Evolutionary conservation across 2,888 invertebrate species (phyloP).

Genomic region (Alloscopus bannaensis): DNA sequence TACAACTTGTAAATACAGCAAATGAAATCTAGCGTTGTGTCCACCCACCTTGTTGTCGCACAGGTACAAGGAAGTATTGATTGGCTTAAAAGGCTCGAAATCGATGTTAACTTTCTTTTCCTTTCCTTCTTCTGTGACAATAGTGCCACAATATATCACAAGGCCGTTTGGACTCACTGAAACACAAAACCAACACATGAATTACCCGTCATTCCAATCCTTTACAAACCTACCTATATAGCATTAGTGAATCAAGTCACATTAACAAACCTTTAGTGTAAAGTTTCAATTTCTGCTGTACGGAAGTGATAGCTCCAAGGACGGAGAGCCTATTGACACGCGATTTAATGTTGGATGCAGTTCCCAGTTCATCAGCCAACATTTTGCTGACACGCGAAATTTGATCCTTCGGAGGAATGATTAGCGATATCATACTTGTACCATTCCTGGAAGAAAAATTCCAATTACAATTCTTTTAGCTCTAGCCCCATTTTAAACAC

Average conservation of each 20-base stretch:
- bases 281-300: conserved; percentile 98
- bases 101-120: conserved; percentile 99
- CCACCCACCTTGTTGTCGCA: conserved; percentile 93
- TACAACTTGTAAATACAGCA: no score
- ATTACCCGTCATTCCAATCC: no score
- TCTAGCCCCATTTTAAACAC: background rate
- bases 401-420: conserved; percentile 99
- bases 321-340: conserved; percentile 99
- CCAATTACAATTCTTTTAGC: background rate
- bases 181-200: conserved; percentile 12
- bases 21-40: no score
- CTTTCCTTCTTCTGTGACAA: conserved; percentile 99
- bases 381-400: conserved; percentile 99
- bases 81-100: conserved; percentile 99
- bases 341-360: conserved; percentile 99
- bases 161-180: conserved; percentile 97
- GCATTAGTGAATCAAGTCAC: no score
- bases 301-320: conserved; percentile 99
- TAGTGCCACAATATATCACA: conserved; percentile 99
- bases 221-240: no score
- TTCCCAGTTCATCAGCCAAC: conserved; percentile 99
- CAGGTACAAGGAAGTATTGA: conserved; percentile 98
- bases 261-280: conserved; percentile 93
- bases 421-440: conserved; percentile 97
- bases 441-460: conserved; percentile 89